Conservation (phyloP, 1,140 invertebrate genomes). For the Diachasmimorpha longicaudata region DNA sequence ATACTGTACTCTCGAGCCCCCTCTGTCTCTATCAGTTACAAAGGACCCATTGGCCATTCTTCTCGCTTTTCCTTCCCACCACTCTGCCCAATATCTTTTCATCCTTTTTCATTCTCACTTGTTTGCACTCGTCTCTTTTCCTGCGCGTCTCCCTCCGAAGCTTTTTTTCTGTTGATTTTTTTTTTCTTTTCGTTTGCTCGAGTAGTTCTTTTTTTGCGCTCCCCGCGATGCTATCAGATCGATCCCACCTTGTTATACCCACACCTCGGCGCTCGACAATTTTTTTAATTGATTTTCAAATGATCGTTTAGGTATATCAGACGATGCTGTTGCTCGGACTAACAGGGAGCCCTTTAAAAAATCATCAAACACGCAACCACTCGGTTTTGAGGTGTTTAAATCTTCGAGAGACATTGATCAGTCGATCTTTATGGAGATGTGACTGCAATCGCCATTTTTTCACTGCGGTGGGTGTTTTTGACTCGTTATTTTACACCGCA, state of each 20-base stretch:
- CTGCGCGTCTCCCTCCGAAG: neutral
- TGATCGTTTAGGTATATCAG: neutral
- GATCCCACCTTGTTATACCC: constrained; percentile 1
- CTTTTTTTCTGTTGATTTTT: neutral
- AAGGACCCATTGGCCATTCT: neutral
- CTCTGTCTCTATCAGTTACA: constrained; percentile 6
- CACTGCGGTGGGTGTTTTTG: too few relatives aligned
- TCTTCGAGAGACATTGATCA: neutral
- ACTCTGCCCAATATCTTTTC: neutral
- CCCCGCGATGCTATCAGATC: neutral
- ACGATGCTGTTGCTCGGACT: neutral
- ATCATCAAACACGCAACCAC: neutral
- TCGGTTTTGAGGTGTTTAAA: neutral
- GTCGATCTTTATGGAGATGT: neutral
- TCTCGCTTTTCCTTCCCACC: constrained; percentile 4
- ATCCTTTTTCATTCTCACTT: neutral
- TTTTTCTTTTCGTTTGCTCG: neutral
- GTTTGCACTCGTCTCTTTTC: neutral
- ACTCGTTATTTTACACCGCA: too few relatives aligned
- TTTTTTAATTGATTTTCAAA: constrained; percentile 28
- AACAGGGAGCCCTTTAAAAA: neutral
- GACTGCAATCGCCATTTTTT: neutral
- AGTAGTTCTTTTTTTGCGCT: too few relatives aligned
- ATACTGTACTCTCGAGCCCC: constrained; percentile 12
- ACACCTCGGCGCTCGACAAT: neutral